Evolutionary conservation across 1,140 invertebrate genomes (phyloP).

Genomic region (Drosophila pseudoananassae): DNA sequence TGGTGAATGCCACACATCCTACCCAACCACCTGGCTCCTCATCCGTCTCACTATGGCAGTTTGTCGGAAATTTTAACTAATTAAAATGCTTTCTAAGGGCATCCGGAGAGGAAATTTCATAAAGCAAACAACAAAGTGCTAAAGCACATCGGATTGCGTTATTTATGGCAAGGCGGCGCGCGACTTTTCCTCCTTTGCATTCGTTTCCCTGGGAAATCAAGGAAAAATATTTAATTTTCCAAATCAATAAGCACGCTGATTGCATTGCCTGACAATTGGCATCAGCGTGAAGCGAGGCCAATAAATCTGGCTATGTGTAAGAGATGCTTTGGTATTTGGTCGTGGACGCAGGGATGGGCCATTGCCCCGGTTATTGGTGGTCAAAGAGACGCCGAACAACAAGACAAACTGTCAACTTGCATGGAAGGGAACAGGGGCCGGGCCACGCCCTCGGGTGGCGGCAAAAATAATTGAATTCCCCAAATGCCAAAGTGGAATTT

Average conservation of each 20-base stretch:
- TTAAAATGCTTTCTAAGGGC: conserved; percentile 59
- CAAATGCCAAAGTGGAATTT: conserved; percentile 81
- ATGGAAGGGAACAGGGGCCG: conserved; percentile 30
- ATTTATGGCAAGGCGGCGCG: conserved; percentile 62
- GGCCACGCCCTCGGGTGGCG: conserved; percentile 18
- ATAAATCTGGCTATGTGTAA: conserved; percentile 66
- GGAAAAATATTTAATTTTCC: conserved; percentile 82
- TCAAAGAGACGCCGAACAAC: conserved; percentile 31
- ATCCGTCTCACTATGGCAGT: conserved; percentile 15
- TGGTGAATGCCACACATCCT: conserved; percentile 11
- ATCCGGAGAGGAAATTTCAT: conserved; percentile 59
- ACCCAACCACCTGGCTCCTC: background rate
- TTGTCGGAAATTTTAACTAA: conserved; percentile 53
- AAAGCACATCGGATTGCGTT: conserved; percentile 56
- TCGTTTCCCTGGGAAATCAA: conserved; percentile 29
- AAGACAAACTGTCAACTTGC: conserved; percentile 65
- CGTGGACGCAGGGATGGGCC: background rate
- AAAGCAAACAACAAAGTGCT: conserved; percentile 17
- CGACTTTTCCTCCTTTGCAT: conserved; percentile 46
- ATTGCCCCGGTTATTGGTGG: conserved; percentile 60
- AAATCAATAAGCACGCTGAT: conserved; percentile 81
- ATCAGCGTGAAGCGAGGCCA: conserved; percentile 34
- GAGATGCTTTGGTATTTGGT: conserved; percentile 46
- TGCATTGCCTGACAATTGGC: conserved; percentile 77
- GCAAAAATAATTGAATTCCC: conserved; percentile 80